Base-by-base conservation (phyloP, 2,113 vertebrate genomes). In the Theristicus caerulescens region DNA sequence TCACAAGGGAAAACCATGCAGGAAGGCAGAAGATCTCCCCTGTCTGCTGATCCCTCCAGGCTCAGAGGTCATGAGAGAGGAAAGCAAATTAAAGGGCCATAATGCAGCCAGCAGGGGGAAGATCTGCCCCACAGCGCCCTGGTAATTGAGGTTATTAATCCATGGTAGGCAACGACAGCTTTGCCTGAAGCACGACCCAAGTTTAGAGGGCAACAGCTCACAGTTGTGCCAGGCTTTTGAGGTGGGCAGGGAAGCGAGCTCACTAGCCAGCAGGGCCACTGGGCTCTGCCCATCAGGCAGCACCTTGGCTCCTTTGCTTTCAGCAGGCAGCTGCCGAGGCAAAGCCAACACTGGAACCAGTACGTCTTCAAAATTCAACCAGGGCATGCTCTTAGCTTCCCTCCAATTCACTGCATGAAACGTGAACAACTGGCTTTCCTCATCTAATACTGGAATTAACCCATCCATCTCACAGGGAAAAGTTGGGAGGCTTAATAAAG, bases 71-170 rank as follows among this genome's bases (percentile, higher is more conserved):
- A 9, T 27, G 52, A 93, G 55, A 58, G 54, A 74, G 25, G 29
- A 93, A 94, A 71, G 79, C 46, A 95, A 93, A 93, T 90, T 92
- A 86, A 90, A 90, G 38, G 57, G 46, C 55, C 27, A 16, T 83
- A 66, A 90, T 17, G 16, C 67, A 93, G 62, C 44, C 40, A 85
- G 78, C 4, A 1, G 0, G 0, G 44, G 36, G 40, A 65, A 96
- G 88, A 70, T 83, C 51, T 92, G 95, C 90, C 71, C 90, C 79
- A 38, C n/a, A 40, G 64, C 1, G 8, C 74, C 24, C 29, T 20
- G 9, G 71, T 55, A 93, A 88, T 1, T 74, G 67, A 94, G 36
- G 88, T 92, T 93, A 85, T 86, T 86, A 86, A 93, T 79, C 74
- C 74, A 90, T 1, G 0, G 51, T 18, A 70, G 71, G 76, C 74